A percentile compares a stretch with the other conserved stretches of the same genome.
Evolutionary conservation across 2,797 vertebrate species (phyloP).

Genomic region (Pygocentrus nattereri): DNA sequence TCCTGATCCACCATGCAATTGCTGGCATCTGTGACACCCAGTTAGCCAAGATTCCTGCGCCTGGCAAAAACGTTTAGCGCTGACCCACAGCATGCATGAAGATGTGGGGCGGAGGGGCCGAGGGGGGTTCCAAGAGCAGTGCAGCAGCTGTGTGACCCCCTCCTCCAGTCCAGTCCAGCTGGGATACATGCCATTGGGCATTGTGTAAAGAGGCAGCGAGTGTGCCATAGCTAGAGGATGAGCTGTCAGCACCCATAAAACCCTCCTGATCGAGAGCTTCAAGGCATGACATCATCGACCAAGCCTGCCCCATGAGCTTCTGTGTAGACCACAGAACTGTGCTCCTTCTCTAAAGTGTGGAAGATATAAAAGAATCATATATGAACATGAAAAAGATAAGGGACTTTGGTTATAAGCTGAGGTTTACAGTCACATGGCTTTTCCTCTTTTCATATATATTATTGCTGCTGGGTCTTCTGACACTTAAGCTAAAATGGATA

Average conservation of each 20-base stretch:
- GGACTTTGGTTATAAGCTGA: constrained; percentile 18
- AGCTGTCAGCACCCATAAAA: constrained; percentile 64
- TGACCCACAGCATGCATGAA: constrained; percentile 39
- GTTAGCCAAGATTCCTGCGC: constrained; percentile 67
- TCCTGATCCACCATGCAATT: constrained; percentile 72
- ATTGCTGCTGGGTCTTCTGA: constrained; percentile 56
- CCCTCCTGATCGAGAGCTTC: constrained; percentile 61
- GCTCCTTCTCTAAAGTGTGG: not conserved
- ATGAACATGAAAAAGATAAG: not conserved
- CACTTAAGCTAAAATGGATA: constrained; percentile 62
- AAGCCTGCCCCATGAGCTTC: constrained; percentile 33
- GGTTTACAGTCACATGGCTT: constrained; percentile 47
- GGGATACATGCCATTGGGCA: constrained; percentile 38
- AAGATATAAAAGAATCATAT: not conserved
- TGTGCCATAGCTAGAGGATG: constrained; percentile 56
- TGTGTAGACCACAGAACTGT: not conserved
- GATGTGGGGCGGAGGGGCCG: constrained; percentile 34
- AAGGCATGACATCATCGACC: constrained; percentile 56
- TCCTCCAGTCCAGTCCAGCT: constrained; percentile 36
- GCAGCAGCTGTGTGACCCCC: constrained; percentile 44
- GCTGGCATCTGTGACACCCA: constrained; percentile 69
- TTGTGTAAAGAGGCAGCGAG: constrained; percentile 47
- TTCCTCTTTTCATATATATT: constrained; percentile 39
- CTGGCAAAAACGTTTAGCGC: constrained; percentile 46
- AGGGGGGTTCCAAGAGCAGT: constrained; percentile 25